phyloP scores from a whole-genome alignment of 2,797 vertebrate genomes.

The Eptatretus atami region DNA sequence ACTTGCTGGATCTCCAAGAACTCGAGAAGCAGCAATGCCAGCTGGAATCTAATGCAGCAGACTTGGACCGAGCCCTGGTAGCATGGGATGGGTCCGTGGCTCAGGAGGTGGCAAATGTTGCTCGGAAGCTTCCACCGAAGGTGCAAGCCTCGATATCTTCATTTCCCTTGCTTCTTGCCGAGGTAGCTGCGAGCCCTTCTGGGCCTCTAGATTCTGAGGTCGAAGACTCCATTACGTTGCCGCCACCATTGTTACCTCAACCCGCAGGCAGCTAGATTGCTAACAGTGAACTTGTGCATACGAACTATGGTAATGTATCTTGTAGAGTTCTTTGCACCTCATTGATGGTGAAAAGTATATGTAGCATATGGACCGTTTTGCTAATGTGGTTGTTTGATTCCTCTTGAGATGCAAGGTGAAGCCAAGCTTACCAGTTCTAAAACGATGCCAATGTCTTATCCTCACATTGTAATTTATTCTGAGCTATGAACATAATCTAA shows the following conservation, averaged over 20 bases:
- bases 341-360: no score
- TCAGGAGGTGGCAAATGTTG: slow-evolving; percentile 38
- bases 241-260: slow-evolving; percentile 49
- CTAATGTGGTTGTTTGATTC: no score
- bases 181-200: slow-evolving; percentile 11
- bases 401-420: no score
- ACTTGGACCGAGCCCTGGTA: slow-evolving; percentile 41
- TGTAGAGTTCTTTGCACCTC: no score
- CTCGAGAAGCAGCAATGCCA: slow-evolving; percentile 39
- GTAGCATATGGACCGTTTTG: no score
- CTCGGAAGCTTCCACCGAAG: slow-evolving; percentile 50
- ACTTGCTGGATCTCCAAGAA: slow-evolving; percentile 39
- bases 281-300: no score
- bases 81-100: slow-evolving; percentile 41
- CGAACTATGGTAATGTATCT: no score
- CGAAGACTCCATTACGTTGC: slow-evolving; percentile 44
- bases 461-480: no score
- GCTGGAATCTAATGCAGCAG: slow-evolving; percentile 26
- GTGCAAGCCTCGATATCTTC: slow-evolving; percentile 19
- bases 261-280: slow-evolving; percentile 2
- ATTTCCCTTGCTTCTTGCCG: not conserved
- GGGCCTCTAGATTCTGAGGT: slow-evolving; percentile 55
- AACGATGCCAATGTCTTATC: no score
- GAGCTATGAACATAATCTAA: no score
- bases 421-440: no score